Evolutionary conservation across 1,140 invertebrate genomes (phyloP).

Genomic region (Gyrodactylus salaris): DNA sequence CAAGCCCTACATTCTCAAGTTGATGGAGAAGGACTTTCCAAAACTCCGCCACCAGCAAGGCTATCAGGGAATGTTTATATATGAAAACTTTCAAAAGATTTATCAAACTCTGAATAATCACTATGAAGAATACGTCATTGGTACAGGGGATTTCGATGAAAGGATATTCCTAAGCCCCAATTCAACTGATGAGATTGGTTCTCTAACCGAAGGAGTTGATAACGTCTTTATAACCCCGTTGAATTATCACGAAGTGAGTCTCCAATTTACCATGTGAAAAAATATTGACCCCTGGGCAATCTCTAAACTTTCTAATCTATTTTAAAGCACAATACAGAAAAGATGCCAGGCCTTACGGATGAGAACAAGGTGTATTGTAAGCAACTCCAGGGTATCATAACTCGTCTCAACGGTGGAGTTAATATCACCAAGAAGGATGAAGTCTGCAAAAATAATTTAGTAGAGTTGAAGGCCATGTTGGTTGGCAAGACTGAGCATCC

Average conservation of each 20-base stretch:
- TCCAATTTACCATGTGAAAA: neutral
- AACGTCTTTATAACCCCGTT: neutral
- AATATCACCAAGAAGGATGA: neutral
- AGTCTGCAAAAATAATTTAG: neutral
- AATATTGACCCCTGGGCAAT: neutral
- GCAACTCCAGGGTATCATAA: neutral
- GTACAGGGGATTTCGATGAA: constrained; percentile 73
- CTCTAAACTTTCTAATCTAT: neutral
- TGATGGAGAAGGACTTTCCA: constrained; percentile 40
- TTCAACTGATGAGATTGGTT: constrained; percentile 34
- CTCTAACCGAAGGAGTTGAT: neutral
- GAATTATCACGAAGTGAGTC: constrained; percentile 2
- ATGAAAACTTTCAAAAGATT: constrained; percentile 16
- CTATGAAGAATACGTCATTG: constrained; percentile 62
- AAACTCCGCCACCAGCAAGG: constrained; percentile 29
- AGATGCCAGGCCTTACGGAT: neutral
- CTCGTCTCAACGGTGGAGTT: constrained; percentile 1
- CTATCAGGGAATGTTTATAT: constrained; percentile 20
- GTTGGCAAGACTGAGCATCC: neutral
- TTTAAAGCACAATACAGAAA: neutral
- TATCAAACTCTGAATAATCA: constrained; percentile 43
- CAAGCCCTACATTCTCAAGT: constrained; percentile 37
- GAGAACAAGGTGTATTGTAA: neutral
- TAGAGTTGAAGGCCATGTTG: neutral
- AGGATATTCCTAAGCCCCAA: constrained; percentile 42